Evolutionary conservation across 2,797 vertebrate species (phyloP).

Genomic region (Prunella strophiata): DNA sequence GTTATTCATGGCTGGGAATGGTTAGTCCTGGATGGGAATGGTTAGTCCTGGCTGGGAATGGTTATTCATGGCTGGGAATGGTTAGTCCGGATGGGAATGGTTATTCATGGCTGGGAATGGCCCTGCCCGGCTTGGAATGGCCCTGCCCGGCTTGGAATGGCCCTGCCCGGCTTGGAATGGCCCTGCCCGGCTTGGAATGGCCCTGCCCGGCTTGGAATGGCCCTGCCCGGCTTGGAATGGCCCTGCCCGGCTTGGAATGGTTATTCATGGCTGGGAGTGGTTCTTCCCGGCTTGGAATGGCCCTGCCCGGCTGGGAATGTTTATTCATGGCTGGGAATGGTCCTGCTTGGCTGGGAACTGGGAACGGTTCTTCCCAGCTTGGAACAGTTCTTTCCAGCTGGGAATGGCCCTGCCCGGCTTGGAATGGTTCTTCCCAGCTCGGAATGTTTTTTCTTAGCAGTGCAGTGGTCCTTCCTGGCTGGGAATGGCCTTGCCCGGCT

Average conservation of each 20-base stretch:
- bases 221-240: fast-evolving
- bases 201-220: fast-evolving
- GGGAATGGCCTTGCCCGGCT: fast-evolving
- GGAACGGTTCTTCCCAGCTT: fast-evolving
- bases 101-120: conserved; percentile 21
- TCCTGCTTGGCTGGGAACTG: fast-evolving
- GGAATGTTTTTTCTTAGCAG: background rate
- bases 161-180: too few relatives aligned
- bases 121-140: conserved; percentile 35
- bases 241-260: fast-evolving
- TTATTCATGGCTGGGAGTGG: too few relatives aligned
- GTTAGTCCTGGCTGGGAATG: too few relatives aligned
- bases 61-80: too few relatives aligned
- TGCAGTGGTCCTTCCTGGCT: too few relatives aligned
- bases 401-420: background rate
- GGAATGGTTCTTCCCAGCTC: background rate
- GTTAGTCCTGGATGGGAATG: too few relatives aligned
- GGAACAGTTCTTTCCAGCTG: fast-evolving
- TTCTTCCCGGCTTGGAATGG: fast-evolving
- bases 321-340: too few relatives aligned
- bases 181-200: too few relatives aligned
- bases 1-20: too few relatives aligned
- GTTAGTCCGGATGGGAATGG: too few relatives aligned
- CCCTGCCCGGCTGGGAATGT: too few relatives aligned
- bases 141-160: too few relatives aligned